Evolutionary conservation across 2,888 invertebrate species (phyloP).

Genomic region (Zootermopsis nevadensis): DNA sequence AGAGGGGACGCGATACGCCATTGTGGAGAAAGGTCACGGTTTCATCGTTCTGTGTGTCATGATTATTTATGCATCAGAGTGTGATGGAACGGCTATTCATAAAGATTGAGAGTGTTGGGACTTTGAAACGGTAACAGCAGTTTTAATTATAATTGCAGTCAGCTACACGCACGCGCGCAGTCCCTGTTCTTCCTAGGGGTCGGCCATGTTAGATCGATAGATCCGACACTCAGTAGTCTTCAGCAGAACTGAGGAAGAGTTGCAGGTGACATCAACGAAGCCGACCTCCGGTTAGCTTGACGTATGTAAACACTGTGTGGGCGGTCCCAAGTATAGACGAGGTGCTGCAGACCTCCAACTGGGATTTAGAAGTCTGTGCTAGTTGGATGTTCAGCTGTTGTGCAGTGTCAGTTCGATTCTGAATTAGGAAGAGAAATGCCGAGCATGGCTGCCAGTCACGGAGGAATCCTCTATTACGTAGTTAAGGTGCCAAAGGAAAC

Average conservation of each 20-base stretch:
- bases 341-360: not conserved
- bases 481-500: conserved; percentile 71
- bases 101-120: no score
- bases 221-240: not conserved
- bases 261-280: not conserved
- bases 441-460: conserved; percentile 70
- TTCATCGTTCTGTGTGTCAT: no score
- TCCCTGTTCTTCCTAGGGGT: not conserved
- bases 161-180: not conserved
- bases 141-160: no score
- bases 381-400: not conserved
- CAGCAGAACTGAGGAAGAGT: not conserved
- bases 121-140: no score
- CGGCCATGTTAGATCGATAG: conserved; percentile 25
- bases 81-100: no score
- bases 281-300: no score
- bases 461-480: conserved; percentile 77
- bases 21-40: no score
- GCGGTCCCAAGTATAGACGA: conserved; percentile 22
- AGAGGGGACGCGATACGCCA: no score
- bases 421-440: conserved; percentile 57
- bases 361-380: conserved; percentile 5
- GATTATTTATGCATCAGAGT: no score
- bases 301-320: conserved; percentile 1
- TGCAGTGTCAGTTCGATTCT: not conserved